Evolutionary conservation across 2,888 invertebrate genomes (phyloP), one percentile per base, ranked within the genome.

Genomic region (Schizotus pectinicornis): DNA sequence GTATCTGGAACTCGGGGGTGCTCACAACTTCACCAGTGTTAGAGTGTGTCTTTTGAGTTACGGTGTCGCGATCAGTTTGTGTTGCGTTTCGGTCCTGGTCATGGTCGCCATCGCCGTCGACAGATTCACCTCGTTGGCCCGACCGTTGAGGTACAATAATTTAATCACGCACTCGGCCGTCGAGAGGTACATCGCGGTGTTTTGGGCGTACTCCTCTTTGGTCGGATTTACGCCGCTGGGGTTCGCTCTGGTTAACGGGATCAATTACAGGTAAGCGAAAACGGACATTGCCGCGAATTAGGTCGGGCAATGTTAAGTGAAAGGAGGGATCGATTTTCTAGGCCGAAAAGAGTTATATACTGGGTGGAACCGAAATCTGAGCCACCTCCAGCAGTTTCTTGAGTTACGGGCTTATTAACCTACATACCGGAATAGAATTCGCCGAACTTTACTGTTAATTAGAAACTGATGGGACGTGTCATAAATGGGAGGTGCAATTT

Each of bases 81-180:
- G 85, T 70, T 84, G 84, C 64, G 86, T 85, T 30, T 86, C 84
- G 56, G 82, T 87, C 38, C 74, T 86, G 48, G 84, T 85, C 42
- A 83, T 85, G 69, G 84, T 86, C 0, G 85, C 86, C 13, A 86
- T 87, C 48, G 86, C 87, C 0, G 82, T 85, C 31, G 87, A 87
- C 69, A 76, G 86, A 47, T 82, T 85, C 66, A 85, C 85, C 1
- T 85, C 86, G 1, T 78, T 87, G 13, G 84, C 85, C 2, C 83
- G 85, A 58, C 87, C 87, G 0, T 77, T 87, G 43, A 78, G 85
- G 47, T 87, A 87, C 75, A 85, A 85, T 68, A 85, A 85, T 72
- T 81, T 86, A 60, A 85, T 87, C 62, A 87, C 86, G 1, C 84
- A 84, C 71, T 81, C 84, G 47, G 84, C 84, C 58, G 83, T 86